Percentiles rank a stretch among this genome's conserved stretches.
phyloP scores from a whole-genome alignment of 2,797 vertebrate species.

The Gadopsis bispinosus region DNA sequence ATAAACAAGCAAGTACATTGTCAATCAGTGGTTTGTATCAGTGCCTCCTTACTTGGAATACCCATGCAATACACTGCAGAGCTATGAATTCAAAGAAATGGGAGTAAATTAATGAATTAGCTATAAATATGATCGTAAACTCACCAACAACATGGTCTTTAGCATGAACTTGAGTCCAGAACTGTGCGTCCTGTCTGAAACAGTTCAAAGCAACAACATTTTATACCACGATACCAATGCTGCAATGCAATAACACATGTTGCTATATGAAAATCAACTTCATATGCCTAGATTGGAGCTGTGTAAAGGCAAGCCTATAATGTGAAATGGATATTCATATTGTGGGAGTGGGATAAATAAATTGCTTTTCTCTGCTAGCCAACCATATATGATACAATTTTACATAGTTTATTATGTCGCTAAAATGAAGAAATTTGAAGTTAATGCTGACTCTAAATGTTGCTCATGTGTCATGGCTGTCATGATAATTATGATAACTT shows the following conservation, averaged over 20 bases:
- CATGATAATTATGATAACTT: not conserved
- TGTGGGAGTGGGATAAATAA: not conserved
- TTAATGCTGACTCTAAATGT: not conserved
- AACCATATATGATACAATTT: not conserved
- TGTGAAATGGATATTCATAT: not conserved
- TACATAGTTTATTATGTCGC: not conserved
- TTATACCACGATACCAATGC: not conserved
- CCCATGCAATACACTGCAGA: not conserved
- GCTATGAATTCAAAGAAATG: not conserved
- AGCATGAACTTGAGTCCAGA: constrained; percentile 71
- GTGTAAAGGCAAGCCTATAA: not conserved
- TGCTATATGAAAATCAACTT: not conserved
- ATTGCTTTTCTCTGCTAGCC: not conserved
- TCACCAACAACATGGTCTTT: constrained; percentile 75
- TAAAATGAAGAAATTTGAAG: not conserved
- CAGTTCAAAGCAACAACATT: constrained; percentile 10
- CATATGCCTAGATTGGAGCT: not conserved
- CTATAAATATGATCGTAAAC: not conserved
- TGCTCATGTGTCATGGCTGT: not conserved
- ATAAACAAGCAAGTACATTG: constrained; percentile 10
- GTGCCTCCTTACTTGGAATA: not conserved
- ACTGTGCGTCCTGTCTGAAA: constrained; percentile 69
- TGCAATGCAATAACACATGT: not conserved
- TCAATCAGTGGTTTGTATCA: not conserved
- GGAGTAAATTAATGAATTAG: not conserved